phyloP scores from a whole-genome alignment of 2,888 invertebrate species.

The Gymnoscelis rufifasciata region DNA sequence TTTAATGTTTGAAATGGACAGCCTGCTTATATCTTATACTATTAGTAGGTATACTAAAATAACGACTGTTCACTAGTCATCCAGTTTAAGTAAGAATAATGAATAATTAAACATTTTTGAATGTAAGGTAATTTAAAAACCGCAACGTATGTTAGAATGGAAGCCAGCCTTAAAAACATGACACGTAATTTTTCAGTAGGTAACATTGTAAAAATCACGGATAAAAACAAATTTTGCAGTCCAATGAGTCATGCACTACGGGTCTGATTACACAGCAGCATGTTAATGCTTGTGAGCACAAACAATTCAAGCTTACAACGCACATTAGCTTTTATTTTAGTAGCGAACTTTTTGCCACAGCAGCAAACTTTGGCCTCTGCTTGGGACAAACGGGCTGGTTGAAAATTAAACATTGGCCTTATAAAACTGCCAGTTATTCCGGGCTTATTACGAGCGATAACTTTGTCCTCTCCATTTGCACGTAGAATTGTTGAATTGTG shows the following conservation, averaged over 20 bases:
- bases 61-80: no score
- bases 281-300: neutral
- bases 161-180: no score
- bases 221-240: neutral
- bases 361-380: neutral
- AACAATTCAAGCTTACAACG: neutral
- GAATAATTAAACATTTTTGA: no score
- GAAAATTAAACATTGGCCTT: neutral
- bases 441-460: slow-evolving; percentile 3
- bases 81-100: no score
- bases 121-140: no score
- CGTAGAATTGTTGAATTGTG: neutral
- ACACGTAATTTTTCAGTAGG: no score
- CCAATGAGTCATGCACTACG: neutral
- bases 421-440: slow-evolving; percentile 1
- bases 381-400: neutral
- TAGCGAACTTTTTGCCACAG: slow-evolving; percentile 2
- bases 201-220: no score
- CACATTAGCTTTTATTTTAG: slow-evolving; percentile 3
- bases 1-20: no score
- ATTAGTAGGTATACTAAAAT: no score
- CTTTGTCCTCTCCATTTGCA: slow-evolving; percentile 1
- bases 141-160: no score
- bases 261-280: neutral
- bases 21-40: no score